Conservation (phyloP, 2,888 invertebrate species). For the Lapara coniferarum region DNA sequence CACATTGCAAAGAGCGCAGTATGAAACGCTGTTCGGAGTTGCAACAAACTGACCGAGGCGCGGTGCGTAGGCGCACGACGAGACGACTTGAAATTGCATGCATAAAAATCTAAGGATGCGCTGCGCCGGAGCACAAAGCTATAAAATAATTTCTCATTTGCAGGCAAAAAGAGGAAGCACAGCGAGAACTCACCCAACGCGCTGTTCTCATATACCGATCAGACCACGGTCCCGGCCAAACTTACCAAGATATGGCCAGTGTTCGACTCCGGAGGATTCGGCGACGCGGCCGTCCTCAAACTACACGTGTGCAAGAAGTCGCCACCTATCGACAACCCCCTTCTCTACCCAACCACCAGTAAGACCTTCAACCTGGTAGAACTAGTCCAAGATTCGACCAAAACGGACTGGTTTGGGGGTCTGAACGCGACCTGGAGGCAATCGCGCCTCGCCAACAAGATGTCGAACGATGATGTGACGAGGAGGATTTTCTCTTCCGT, state of each 20-base stretch:
- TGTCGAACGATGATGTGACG: slow-evolving; percentile 65
- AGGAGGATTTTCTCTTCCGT: slow-evolving; percentile 73
- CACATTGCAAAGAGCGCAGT: too few species aligned
- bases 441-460: slow-evolving; percentile 56
- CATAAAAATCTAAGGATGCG: too few species aligned
- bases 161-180: slow-evolving; percentile 75
- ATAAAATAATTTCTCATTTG: slow-evolving; percentile 2
- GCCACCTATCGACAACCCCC: slow-evolving; percentile 53
- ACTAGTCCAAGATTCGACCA: slow-evolving; percentile 47
- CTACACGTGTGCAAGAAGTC: slow-evolving; percentile 58
- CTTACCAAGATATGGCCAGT: slow-evolving; percentile 78
- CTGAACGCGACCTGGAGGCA: slow-evolving; percentile 69
- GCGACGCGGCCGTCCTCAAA: slow-evolving; percentile 56
- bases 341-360: slow-evolving; percentile 52
- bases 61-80: too few species aligned
- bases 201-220: slow-evolving; percentile 58
- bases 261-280: slow-evolving; percentile 79
- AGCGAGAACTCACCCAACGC: slow-evolving; percentile 62
- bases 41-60: too few species aligned
- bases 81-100: too few species aligned
- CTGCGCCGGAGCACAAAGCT: too few species aligned
- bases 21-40: too few species aligned
- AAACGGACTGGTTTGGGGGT: slow-evolving; percentile 63
- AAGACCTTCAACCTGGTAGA: slow-evolving; percentile 44
- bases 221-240: slow-evolving; percentile 65